Percentiles rank a stretch among this genome's conserved stretches.
phyloP scores from a whole-genome alignment of 2,797 vertebrate species.

The Alfaro cultratus region DNA sequence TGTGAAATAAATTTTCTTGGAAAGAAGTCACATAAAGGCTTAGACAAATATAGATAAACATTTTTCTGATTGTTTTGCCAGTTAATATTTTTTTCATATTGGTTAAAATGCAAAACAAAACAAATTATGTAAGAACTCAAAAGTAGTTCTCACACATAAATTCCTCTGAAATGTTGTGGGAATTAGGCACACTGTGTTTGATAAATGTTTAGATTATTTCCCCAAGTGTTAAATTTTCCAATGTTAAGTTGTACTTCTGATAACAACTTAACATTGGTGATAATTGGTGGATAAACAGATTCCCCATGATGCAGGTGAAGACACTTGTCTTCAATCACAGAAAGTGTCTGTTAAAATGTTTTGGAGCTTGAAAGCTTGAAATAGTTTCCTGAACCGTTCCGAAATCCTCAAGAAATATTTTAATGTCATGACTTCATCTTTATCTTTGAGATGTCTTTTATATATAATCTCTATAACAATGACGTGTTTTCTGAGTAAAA shows the following conservation, averaged over 20 bases:
- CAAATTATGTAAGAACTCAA: slow-evolving; percentile 2
- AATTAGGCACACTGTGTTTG: slow-evolving; percentile 29
- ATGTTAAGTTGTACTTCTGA: slow-evolving; percentile 44
- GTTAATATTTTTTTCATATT: slow-evolving; percentile 12
- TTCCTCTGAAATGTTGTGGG: slow-evolving; percentile 11
- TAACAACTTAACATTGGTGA: too few species aligned
- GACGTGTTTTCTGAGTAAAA: not conserved
- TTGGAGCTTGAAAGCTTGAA: slow-evolving; percentile 22
- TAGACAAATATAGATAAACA: slow-evolving; percentile 15
- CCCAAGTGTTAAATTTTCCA: slow-evolving; percentile 58
- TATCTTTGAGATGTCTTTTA: not conserved
- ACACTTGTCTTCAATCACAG: slow-evolving; percentile 30
- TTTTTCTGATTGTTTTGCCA: not conserved
- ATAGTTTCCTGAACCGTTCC: not conserved
- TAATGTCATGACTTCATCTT: not conserved
- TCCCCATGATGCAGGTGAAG: slow-evolving; percentile 38
- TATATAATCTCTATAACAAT: not conserved
- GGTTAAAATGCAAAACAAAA: not conserved
- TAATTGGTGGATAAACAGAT: slow-evolving; percentile 57
- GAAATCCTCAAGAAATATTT: not conserved
- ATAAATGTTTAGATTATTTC: slow-evolving; percentile 26
- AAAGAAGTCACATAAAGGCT: not conserved
- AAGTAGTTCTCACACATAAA: not conserved
- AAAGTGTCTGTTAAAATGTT: slow-evolving; percentile 52
- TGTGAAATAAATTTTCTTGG: slow-evolving; percentile 10